A percentile compares a stretch with the other conserved stretches of the same genome.
phyloP scores from a whole-genome alignment of 2,888 invertebrate species.

The Shargacucullia verbasci region DNA sequence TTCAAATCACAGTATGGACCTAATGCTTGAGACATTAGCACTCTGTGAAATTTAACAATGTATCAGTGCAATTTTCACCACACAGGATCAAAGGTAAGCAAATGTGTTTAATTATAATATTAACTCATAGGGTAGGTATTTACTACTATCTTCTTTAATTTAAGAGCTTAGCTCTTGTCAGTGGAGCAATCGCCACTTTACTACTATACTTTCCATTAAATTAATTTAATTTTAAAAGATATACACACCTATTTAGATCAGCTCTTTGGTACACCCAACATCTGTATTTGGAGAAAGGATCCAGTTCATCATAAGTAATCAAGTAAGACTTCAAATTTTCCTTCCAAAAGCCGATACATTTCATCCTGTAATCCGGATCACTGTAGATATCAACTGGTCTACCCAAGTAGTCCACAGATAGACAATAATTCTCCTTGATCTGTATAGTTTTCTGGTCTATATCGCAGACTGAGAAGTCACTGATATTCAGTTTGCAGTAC shows the following conservation, averaged over 20 bases:
- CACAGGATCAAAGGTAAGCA: no score
- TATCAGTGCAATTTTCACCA: no score
- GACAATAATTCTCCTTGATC: conserved; percentile 98
- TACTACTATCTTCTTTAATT: no score
- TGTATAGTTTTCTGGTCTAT: conserved; percentile 97
- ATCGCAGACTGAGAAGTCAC: conserved; percentile 98
- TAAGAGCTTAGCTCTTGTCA: no score
- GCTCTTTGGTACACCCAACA: conserved; percentile 99
- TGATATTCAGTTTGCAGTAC: conserved; percentile 97
- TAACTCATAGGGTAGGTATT: no score
- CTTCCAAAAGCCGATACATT: conserved; percentile 99
- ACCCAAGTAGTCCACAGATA: conserved; percentile 98
- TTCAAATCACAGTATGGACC: conserved; percentile 97
- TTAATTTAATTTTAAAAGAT: no score
- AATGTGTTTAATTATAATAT: no score
- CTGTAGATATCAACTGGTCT: conserved; percentile 98
- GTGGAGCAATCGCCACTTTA: no score
- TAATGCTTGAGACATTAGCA: conserved; percentile 93
- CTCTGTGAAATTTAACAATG: conserved; percentile 67
- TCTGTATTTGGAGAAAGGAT: conserved; percentile 98
- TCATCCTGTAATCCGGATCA: conserved; percentile 98
- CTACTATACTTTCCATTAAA: no score
- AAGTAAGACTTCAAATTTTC: conserved; percentile 99
- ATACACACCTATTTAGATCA: conserved; percentile 93
- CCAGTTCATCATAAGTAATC: conserved; percentile 98